These are phyloP conservation scores for Leucophenga montana DNA, from an alignment of 2,888 invertebrate species.

Conservation along the genomic window DNA sequence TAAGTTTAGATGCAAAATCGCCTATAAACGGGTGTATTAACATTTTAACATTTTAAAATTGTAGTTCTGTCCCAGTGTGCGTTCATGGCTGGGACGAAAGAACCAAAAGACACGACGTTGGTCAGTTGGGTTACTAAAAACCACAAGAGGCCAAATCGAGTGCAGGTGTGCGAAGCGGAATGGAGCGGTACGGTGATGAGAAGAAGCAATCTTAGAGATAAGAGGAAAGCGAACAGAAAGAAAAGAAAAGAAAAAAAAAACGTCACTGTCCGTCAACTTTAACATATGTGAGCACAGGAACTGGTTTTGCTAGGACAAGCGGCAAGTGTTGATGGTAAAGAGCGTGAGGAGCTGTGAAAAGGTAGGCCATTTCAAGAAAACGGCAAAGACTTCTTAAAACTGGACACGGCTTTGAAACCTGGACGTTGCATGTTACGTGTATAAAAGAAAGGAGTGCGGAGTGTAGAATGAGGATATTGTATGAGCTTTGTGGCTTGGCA, in stretches of 20 bases:
- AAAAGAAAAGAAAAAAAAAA: slow-evolving; percentile 4
- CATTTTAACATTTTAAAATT: too few species aligned
- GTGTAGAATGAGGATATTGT: neutral
- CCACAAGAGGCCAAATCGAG: slow-evolving; percentile 32
- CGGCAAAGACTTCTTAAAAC: too few species aligned
- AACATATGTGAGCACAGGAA: slow-evolving; percentile 15
- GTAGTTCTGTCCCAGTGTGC: too few species aligned
- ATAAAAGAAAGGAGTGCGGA: neutral
- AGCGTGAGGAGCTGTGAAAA: neutral
- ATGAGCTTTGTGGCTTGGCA: slow-evolving; percentile 12
- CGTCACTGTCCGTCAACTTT: slow-evolving; percentile 53
- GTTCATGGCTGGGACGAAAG: neutral
- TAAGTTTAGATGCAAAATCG: too few species aligned
- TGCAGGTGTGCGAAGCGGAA: slow-evolving; percentile 40
- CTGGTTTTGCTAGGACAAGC: slow-evolving; percentile 37
- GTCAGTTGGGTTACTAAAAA: slow-evolving; percentile 26
- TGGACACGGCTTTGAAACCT: too few species aligned
- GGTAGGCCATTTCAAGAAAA: neutral
- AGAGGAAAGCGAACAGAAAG: neutral
- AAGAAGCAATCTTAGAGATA: neutral
- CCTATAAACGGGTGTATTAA: too few species aligned
- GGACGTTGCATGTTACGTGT: neutral
- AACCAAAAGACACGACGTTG: slow-evolving; percentile 16
- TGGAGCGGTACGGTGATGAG: neutral
- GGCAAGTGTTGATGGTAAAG: slow-evolving; percentile 17